Evolutionary conservation across 2,888 invertebrate genomes (phyloP).

Genomic region (Pseudolycoriella hygida): DNA sequence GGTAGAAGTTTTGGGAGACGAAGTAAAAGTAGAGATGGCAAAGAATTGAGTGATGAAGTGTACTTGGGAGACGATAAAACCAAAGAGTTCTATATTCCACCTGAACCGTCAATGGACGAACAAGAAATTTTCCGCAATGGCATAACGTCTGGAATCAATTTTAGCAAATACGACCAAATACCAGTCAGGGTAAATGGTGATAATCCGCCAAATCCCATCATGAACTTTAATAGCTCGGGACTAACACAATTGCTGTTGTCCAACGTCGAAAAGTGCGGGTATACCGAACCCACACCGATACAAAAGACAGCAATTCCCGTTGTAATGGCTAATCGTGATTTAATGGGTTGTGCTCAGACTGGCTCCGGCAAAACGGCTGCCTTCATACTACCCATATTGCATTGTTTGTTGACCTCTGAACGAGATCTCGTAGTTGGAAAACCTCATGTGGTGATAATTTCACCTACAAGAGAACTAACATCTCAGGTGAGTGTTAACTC

Average conservation of each 20-base stretch:
- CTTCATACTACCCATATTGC: conserved; percentile 77
- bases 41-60: neutral
- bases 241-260: conserved; percentile 50
- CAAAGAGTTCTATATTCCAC: conserved; percentile 50
- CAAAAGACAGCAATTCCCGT: conserved; percentile 84
- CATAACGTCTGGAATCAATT: conserved; percentile 75
- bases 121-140: conserved; percentile 41
- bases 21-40: neutral
- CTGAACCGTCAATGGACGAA: conserved; percentile 54
- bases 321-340: conserved; percentile 58
- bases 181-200: conserved; percentile 52
- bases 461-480: conserved; percentile 84
- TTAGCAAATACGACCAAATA: conserved; percentile 76
- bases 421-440: conserved; percentile 29
- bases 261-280: conserved; percentile 65
- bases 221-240: conserved; percentile 50
- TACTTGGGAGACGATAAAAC: neutral
- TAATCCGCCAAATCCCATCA: conserved; percentile 42
- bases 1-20: neutral
- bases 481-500: conserved; percentile 46
- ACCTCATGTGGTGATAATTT: conserved; percentile 71
- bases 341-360: conserved; percentile 97
- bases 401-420: conserved; percentile 30
- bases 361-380: conserved; percentile 98
- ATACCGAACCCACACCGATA: conserved; percentile 79